Base-by-base conservation (phyloP, 1,140 invertebrate species). In the Calliphora vicina region DNA sequence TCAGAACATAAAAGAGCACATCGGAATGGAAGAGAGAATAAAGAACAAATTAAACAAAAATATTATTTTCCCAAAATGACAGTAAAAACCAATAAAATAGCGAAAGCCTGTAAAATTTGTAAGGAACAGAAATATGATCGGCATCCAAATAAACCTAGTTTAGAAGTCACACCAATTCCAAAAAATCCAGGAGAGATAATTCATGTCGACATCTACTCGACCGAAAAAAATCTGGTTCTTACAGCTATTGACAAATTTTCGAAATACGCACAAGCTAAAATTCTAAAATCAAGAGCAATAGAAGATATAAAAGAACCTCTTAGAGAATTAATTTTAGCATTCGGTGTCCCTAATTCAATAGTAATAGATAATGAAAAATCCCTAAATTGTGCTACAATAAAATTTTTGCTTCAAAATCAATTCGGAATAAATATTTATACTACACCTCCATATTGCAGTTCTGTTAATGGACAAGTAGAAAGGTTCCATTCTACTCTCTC, bases 121-220 rank as follows among this genome's bases (percentile, higher is more conserved):
- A 73, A 27, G 8, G 27, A 73, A 8, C 8, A 73, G 1, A 73
- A 73, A 73, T 73, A 73, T 27, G 71, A 73, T 6, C 10, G 71
- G 1, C 71, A 73, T 29, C 23, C 12, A 15, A 27, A 73, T 20
- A 29, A 73, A 15, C 61, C 61, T 9, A 71, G 10, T 15, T 50
- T 50, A 5, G 17, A 50, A 50, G 57, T 8, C 57, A 61, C 61
- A 50, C 45, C 45, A 50, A 50, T 50, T 50, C 45, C 17, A 50
- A 50, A 50, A 2, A 50, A 50, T 2, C 45, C 45, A 50, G 45
- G 45, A 50, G 45, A 71, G 23, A 25, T 71, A 23, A 25, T 71
- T 71, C 61, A 71, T 71, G 23, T 71, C n/a, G 61, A 71, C n/a
- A 71, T 71, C 20, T 71, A 71, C 23, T 71, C 61, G 20, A 71